A percentile compares a stretch with the other conserved stretches of the same genome.
Conservation (phyloP, 2,888 invertebrate species). For the Zaprionus obscuricornis region DNA sequence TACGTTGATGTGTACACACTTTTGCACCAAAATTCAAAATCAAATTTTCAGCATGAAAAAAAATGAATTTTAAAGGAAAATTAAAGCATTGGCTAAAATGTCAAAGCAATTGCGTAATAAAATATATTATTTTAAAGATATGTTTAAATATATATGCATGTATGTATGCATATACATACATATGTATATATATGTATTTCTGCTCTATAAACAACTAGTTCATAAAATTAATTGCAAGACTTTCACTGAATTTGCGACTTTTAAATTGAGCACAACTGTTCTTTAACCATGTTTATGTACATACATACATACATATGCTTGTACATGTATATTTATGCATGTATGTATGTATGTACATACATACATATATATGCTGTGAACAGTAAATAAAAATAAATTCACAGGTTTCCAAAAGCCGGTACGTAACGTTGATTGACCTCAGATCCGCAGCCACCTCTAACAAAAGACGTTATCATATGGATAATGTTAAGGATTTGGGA, state of each 20-base stretch:
- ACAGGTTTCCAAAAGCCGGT: no score
- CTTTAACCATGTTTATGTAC: background rate
- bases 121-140: background rate
- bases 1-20: no score
- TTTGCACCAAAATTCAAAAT: no score
- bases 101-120: background rate
- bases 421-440: no score
- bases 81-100: constrained; percentile 19
- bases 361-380: background rate
- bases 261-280: no score
- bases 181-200: background rate
- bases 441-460: no score
- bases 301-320: background rate
- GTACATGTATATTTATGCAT: background rate
- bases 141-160: background rate
- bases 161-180: background rate
- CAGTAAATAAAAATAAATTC: no score
- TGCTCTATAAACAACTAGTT: no score
- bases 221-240: no score
- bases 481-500: constrained; percentile 89
- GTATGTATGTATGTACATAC: background rate
- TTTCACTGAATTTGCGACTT: no score
- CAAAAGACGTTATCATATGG: constrained; percentile 92
- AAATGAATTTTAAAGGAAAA: no score
- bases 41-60: no score